These are phyloP conservation scores for Graphium colonna DNA, from an alignment of 2,888 invertebrate genomes.

Conservation along the genomic window DNA sequence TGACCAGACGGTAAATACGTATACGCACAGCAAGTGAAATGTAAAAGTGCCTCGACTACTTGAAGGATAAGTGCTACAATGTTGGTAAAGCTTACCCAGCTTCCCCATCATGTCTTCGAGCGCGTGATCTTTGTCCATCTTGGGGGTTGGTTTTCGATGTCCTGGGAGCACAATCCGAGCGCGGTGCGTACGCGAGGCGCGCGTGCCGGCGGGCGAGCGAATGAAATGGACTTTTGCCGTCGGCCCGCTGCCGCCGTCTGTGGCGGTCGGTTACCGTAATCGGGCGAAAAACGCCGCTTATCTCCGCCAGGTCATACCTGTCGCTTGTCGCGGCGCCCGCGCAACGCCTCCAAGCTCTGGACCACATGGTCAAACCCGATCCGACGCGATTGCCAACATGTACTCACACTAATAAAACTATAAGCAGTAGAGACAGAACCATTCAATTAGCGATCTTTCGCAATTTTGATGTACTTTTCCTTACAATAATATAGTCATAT, in stretches of 20 bases:
- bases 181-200: conserved; percentile 55
- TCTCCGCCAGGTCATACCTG: conserved; percentile 54
- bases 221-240: conserved; percentile 53
- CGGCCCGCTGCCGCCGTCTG: conserved; percentile 46
- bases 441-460: too few relatives aligned
- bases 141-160: conserved; percentile 29
- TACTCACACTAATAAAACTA: too few relatives aligned
- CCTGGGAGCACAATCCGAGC: too few relatives aligned
- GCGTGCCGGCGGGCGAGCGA: conserved; percentile 69
- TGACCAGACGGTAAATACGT: conserved; percentile 35
- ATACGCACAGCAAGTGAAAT: conserved; percentile 29
- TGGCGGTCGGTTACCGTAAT: conserved; percentile 59
- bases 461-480: too few relatives aligned
- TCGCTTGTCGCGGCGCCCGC: conserved; percentile 26
- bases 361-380: too few relatives aligned
- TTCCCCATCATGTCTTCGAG: conserved; percentile 84
- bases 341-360: background rate
- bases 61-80: conserved; percentile 27
- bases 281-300: conserved; percentile 68
- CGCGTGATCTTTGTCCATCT: conserved; percentile 83
- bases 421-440: too few relatives aligned
- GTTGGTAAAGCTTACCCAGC: conserved; percentile 71
- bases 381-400: too few relatives aligned
- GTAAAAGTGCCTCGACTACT: conserved; percentile 37
- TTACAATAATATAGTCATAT: too few relatives aligned